Evolutionary conservation across 2,888 invertebrate genomes (phyloP), one percentile per base, ranked within the genome.

Genomic region (Baronia brevicornis): DNA sequence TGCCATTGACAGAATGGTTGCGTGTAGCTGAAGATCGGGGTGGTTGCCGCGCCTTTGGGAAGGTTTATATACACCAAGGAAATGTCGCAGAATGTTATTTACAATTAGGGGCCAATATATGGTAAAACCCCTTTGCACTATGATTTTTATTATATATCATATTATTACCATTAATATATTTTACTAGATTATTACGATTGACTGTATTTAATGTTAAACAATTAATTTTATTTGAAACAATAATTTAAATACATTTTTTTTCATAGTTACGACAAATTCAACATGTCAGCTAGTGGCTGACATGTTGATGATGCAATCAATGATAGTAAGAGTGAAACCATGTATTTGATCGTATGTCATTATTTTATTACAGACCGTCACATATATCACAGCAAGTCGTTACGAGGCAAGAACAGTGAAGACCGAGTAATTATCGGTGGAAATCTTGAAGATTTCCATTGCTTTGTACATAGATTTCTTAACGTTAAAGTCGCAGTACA

Each of bases 331-430:
- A 60, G 54, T 51, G 44, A 54, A 51, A 46, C n/a, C n/a, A n/a
- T n/a, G 31, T 43, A 21, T 38, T 44, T 52, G 45, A 54, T 57
- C 45, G 52, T 38, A 37, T 49, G 37, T 50, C 41, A 43, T 48
- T 60, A 38, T 60, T 52, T 60, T 54, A 54, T 59, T 65, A 47
- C 65, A 67, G 67, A 33, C 35, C 22, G 21, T 31, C 36, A 33
- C 22, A 38, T 38, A 46, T 39, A 48, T 51, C 51, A 48, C 40
- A 28, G 30, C 36, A 43, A 41, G 41, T 53, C 51, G 44, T 52
- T 50, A 51, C 41, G 46, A 44, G n/a, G n/a, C n/a, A n/a, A 48
- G 46, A 50, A 43, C 39, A 44, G 36, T 33, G 36, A 40, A 27
- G 6, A 22, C 40, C 28, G 27, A 28, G 41, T 38, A 39, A 48